Conservation (phyloP, 1,140 invertebrate species). For the Drosophila truncata region DNA sequence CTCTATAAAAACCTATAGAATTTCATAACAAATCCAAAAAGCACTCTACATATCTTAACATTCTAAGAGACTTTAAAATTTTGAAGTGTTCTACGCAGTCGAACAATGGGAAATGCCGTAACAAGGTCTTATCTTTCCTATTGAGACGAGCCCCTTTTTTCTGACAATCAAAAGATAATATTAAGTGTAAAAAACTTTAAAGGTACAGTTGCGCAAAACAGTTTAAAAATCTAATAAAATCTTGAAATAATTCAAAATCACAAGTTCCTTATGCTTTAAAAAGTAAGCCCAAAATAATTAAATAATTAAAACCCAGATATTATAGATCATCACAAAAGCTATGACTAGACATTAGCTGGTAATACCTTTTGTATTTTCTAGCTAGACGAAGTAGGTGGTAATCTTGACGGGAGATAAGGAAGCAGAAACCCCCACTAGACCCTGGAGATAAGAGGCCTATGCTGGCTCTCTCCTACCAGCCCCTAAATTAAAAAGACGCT, state of each 20-base stretch:
- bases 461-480: slow-evolving; percentile 11
- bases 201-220: slow-evolving; percentile 29
- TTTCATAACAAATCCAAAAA: slow-evolving; percentile 3
- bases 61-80: background rate
- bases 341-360: background rate
- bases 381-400: slow-evolving; percentile 6
- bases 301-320: background rate
- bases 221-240: background rate
- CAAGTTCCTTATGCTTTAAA: background rate
- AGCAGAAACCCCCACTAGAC: slow-evolving; percentile 10
- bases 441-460: slow-evolving; percentile 26
- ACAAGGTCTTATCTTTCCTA: slow-evolving; percentile 22
- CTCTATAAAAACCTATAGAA: background rate
- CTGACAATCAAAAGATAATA: slow-evolving; percentile 10
- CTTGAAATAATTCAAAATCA: background rate
- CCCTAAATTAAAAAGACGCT: slow-evolving; percentile 38
- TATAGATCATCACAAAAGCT: background rate
- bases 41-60: slow-evolving; percentile 6
- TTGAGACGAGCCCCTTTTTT: slow-evolving; percentile 48
- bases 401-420: slow-evolving; percentile 4
- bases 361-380: background rate
- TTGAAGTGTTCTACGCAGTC: slow-evolving; percentile 23
- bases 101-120: slow-evolving; percentile 14
- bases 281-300: background rate
- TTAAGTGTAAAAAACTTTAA: background rate